Conservation (phyloP, 2,797 vertebrate genomes). For the Eulemur rubriventer region DNA sequence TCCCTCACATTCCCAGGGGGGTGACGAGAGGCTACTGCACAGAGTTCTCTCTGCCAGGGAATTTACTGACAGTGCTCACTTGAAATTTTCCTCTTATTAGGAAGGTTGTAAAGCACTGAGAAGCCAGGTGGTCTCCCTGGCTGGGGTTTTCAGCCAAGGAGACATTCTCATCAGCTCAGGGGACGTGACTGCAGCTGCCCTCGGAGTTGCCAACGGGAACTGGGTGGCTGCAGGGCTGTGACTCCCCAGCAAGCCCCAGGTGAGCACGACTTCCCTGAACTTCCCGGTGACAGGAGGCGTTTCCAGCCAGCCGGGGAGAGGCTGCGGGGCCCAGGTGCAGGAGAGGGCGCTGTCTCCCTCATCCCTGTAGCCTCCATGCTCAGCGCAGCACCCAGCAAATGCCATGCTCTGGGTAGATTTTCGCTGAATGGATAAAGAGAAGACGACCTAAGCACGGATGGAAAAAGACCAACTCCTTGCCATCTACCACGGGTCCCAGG, state of each 20-base stretch:
- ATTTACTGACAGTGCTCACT: fast-evolving
- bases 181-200: fast-evolving
- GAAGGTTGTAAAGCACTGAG: fast-evolving
- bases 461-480: neutral
- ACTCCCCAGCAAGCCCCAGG: too few relatives aligned
- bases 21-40: fast-evolving
- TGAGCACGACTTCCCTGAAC: fast-evolving
- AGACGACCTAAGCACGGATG: neutral
- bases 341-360: fast-evolving
- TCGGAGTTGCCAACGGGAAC: fast-evolving
- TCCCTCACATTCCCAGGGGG: neutral
- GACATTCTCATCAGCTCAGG: neutral
- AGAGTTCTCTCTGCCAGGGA: fast-evolving
- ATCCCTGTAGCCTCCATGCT: fast-evolving
- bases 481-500: fast-evolving
- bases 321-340: fast-evolving
- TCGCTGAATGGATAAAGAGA: neutral
- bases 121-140: neutral
- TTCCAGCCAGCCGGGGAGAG: fast-evolving
- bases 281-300: fast-evolving
- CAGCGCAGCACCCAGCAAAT: fast-evolving
- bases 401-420: fast-evolving
- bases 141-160: fast-evolving
- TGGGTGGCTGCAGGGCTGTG: fast-evolving
- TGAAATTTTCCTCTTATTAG: neutral